phyloP scores from a whole-genome alignment of 2,797 vertebrate genomes.

The Vespertilio murinus region DNA sequence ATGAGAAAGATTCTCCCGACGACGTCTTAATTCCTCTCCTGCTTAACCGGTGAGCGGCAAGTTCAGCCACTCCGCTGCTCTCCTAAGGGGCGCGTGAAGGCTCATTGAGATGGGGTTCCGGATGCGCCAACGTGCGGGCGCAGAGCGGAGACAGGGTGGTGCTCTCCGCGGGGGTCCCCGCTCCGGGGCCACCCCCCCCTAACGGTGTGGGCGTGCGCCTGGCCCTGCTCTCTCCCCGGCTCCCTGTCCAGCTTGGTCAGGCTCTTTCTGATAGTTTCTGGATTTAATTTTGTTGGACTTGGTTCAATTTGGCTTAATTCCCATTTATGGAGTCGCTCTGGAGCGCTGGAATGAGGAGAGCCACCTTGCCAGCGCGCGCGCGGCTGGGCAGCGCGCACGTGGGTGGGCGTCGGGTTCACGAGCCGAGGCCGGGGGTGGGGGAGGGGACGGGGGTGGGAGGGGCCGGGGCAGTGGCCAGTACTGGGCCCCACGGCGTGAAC shows the following conservation, averaged over 20 bases:
- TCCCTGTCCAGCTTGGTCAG: background rate
- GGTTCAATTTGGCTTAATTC: slow-evolving; percentile 53
- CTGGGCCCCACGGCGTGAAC: background rate
- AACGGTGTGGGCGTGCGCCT: background rate
- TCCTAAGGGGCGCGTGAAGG: slow-evolving; percentile 78
- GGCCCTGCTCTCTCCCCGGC: background rate
- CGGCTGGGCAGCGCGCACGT: background rate
- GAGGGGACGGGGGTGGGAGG: background rate
- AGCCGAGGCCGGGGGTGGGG: too few relatives aligned
- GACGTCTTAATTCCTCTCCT: slow-evolving; percentile 77
- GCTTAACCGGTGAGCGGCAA: slow-evolving; percentile 56
- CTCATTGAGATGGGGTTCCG: slow-evolving; percentile 72
- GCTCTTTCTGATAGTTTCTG: slow-evolving; percentile 45
- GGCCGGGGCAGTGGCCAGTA: background rate
- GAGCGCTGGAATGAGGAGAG: slow-evolving; percentile 7
- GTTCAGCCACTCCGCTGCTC: slow-evolving; percentile 70
- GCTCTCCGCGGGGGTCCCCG: slow-evolving; percentile 32
- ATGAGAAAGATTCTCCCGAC: slow-evolving; percentile 62
- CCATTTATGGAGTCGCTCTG: slow-evolving; percentile 11
- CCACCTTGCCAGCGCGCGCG: background rate
- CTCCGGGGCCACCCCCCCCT: background rate
- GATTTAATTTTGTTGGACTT: slow-evolving; percentile 49
- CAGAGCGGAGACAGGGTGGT: background rate
- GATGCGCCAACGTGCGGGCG: slow-evolving; percentile 32
- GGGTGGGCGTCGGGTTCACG: background rate